Evolutionary conservation across 2,113 vertebrate genomes (phyloP).

Genomic region (Elaphurus davidianus): DNA sequence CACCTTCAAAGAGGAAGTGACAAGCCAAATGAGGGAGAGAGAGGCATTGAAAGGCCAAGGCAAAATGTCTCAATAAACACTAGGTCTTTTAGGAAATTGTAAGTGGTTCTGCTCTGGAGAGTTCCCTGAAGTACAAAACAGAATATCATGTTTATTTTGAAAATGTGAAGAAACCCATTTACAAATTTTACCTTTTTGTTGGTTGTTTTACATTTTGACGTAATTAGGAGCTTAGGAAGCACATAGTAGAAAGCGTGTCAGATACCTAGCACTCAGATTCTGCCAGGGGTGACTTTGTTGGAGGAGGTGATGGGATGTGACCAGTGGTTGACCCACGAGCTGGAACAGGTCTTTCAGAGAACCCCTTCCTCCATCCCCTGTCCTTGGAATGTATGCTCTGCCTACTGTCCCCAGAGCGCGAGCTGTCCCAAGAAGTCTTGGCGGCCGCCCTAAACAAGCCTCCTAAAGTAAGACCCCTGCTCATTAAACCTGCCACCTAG

Average conservation of each 20-base stretch:
- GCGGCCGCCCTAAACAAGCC: not conserved
- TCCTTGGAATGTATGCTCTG: not conserved
- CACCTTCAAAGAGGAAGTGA: not conserved
- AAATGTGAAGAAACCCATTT: not conserved
- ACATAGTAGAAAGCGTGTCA: not conserved
- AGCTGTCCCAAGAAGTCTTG: not conserved
- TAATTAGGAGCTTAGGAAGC: not conserved
- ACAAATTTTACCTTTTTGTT: not conserved
- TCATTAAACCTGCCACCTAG: not conserved
- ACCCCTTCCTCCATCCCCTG: not conserved
- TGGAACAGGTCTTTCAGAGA: not conserved
- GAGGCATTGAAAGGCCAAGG: not conserved
- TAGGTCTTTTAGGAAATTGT: not conserved
- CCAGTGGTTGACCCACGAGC: not conserved
- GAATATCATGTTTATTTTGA: not conserved
- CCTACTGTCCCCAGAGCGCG: rapidly evolving
- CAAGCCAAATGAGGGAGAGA: not conserved
- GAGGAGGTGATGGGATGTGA: not conserved
- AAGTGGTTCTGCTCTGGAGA: not conserved
- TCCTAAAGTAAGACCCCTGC: not conserved
- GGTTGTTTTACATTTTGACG: not conserved
- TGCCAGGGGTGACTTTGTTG: not conserved
- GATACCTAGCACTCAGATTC: rapidly evolving
- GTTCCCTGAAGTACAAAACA: not conserved
- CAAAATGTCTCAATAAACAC: not conserved